Evolutionary conservation across 2,113 vertebrate genomes (phyloP).

Genomic region (Grus americana): DNA sequence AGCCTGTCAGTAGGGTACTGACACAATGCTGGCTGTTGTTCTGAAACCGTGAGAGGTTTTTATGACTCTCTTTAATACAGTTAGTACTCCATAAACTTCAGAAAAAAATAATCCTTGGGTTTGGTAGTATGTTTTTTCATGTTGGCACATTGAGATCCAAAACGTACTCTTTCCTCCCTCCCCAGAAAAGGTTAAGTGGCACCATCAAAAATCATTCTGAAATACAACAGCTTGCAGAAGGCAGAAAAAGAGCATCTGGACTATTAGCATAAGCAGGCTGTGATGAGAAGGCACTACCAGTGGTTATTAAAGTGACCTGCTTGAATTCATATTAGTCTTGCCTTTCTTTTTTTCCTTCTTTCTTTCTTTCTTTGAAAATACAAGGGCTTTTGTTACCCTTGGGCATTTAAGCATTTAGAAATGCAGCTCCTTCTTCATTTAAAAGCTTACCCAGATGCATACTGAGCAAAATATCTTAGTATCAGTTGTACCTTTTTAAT

Average conservation of each 20-base stretch:
- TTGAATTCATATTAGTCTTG: neutral
- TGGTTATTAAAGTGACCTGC: neutral
- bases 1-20: neutral
- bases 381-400: neutral
- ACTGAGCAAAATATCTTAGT: neutral
- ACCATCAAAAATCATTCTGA: constrained; percentile 19
- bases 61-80: neutral
- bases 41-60: neutral
- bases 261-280: constrained; percentile 12
- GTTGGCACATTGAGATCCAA: neutral
- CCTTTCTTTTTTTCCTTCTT: neutral
- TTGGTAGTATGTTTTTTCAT: neutral
- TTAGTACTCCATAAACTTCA: neutral
- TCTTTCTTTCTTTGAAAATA: neutral
- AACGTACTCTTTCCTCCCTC: neutral
- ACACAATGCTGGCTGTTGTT: neutral
- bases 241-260: constrained; percentile 23
- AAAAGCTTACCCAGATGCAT: neutral
- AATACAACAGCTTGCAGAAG: neutral
- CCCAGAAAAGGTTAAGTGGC: constrained; percentile 16
- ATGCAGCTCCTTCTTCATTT: neutral
- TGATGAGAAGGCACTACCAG: neutral
- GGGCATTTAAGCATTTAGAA: neutral
- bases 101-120: neutral
- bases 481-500: neutral